phyloP scores from a whole-genome alignment of 2,888 invertebrate genomes.

The Ptychoptera albimana region DNA sequence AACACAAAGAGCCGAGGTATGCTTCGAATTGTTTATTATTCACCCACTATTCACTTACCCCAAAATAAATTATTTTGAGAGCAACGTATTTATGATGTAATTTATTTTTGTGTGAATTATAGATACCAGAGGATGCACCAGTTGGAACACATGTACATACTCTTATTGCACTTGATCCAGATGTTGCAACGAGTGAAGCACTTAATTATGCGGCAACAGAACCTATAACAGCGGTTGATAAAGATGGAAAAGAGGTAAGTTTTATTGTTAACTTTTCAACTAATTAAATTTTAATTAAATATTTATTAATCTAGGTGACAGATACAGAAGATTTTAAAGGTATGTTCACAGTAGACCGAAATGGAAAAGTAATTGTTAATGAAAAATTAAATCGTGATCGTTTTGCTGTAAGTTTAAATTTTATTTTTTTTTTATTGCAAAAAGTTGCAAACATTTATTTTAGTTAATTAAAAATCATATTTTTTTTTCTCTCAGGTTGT shows the following conservation, averaged over 20 bases:
- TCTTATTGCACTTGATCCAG: constrained; percentile 63
- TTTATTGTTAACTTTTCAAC: constrained; percentile 9
- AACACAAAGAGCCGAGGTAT: constrained; percentile 60
- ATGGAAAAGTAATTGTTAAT: constrained; percentile 34
- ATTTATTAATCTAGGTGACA: constrained; percentile 13
- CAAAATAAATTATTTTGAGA: constrained; percentile 2
- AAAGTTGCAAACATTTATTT: background rate
- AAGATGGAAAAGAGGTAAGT: constrained; percentile 58
- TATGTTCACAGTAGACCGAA: constrained; percentile 45
- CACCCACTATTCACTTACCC: constrained; percentile 1
- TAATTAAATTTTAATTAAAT: background rate
- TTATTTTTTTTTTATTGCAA: constrained; percentile 1
- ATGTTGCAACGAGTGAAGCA: constrained; percentile 51
- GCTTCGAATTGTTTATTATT: constrained; percentile 6
- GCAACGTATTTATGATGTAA: constrained; percentile 2
- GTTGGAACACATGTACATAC: constrained; percentile 54
- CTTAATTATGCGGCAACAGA: constrained; percentile 47
- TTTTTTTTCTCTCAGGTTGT: constrained; percentile 34
- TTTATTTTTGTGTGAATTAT: constrained; percentile 9
- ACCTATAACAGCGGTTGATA: constrained; percentile 63
- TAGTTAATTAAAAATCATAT: background rate
- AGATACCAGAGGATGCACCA: constrained; percentile 62
- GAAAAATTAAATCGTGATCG: constrained; percentile 25
- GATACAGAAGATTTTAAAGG: constrained; percentile 36
- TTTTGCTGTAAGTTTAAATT: constrained; percentile 20